Evolutionary conservation across 2,797 vertebrate species (phyloP), one percentile per base, ranked within the genome.

Genomic region (Urocyon cinereoargenteus): DNA sequence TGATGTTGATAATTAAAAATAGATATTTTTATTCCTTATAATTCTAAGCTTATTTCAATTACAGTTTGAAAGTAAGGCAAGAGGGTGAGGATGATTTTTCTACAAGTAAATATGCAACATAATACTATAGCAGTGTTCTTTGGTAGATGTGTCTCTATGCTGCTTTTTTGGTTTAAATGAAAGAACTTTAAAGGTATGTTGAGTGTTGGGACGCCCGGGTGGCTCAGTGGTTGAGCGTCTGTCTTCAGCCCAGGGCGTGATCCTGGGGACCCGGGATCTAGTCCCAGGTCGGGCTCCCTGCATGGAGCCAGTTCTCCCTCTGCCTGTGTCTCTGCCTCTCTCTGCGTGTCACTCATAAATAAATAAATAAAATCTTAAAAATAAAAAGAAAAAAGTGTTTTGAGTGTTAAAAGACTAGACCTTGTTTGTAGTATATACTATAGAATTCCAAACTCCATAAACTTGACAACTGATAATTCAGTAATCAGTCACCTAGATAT

Each of bases 21-120:
- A 78, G 1, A 83, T 21, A 11, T 72, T 87, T 90, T 97, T 94
- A 45, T 78, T 88, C 40, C 34, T 53, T 95, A 36, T 92, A 90
- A 68, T 77, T 66, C 13, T 93, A 28, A 90, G 9, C 7, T 91
- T 95, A 64, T 26, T 95, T 88, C 77, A 28, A 61, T 62, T 91
- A 14, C 40, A 75, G 11, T 92, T 96, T 87, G 57, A 79, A 92
- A 84, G 15, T 94, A 84, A 87, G 18, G 22, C 26, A 36, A 40
- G n/a, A 61, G 4, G 15, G 40, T 8, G 53, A 91, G 45, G 10
- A 64, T 70, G 61, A 45, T 87, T 79, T 79, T 92, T 92, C 75
- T 87, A 24, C 18, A 59, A 45, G 40, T 55, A 13, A 92, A 49
- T 61, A 62, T 95, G 31, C 10, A 61, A 10, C 16, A 14, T 68